These are phyloP conservation scores for Hesperia comma DNA, from an alignment of 2,888 invertebrate genomes.

Conservation along the genomic window DNA sequence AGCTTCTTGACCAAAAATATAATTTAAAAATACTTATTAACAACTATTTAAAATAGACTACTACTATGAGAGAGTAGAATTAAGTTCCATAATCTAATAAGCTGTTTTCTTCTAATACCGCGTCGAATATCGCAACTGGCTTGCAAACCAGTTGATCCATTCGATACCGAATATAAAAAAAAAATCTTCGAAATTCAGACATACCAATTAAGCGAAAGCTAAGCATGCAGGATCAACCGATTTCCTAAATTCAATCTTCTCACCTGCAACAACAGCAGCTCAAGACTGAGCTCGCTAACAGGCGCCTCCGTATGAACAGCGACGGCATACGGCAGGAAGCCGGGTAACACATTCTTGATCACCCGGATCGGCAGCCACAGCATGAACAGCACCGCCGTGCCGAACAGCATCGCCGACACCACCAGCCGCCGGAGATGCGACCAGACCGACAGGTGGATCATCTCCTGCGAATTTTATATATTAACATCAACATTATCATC, in stretches of 20 bases:
- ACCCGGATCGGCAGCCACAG: conserved; percentile 97
- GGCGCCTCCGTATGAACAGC: conserved; percentile 92
- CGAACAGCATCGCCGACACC: conserved; percentile 97
- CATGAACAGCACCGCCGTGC: conserved; percentile 97
- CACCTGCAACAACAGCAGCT: conserved; percentile 93
- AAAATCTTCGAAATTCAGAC: no score
- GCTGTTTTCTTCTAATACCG: no score
- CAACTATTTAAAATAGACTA: no score
- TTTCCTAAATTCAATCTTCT: conserved; percentile 22
- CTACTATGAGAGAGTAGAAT: no score
- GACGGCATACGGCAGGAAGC: conserved; percentile 97
- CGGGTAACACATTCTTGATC: conserved; percentile 90
- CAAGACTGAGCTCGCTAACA: conserved; percentile 97
- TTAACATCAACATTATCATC: background rate
- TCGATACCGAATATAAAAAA: no score
- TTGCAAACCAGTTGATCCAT: no score
- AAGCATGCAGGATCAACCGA: no score
- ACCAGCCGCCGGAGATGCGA: conserved; percentile 95
- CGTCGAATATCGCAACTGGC: no score
- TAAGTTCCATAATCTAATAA: no score
- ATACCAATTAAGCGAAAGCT: no score
- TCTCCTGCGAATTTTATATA: conserved; percentile 85
- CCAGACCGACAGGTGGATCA: conserved; percentile 98
- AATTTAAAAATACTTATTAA: no score
- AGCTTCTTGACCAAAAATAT: no score